A percentile compares a stretch with the other conserved stretches of the same genome.
phyloP scores from a whole-genome alignment of 2,797 vertebrate genomes.

The Sparidentex hasta region DNA sequence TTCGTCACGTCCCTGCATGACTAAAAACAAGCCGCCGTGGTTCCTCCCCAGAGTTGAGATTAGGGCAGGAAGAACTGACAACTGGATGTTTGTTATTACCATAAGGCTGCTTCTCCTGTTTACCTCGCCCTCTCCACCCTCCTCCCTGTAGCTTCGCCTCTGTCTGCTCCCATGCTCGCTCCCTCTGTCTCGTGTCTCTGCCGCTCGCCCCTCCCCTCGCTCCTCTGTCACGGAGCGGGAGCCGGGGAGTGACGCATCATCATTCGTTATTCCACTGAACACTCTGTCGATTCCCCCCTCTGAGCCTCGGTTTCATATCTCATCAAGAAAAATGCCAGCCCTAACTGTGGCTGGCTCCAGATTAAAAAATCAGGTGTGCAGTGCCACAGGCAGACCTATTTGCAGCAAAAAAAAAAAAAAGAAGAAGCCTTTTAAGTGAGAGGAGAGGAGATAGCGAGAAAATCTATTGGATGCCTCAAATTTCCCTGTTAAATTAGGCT shows the following conservation, averaged over 20 bases:
- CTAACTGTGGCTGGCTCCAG: slow-evolving; percentile 70
- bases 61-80: slow-evolving; percentile 34
- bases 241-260: slow-evolving; percentile 72
- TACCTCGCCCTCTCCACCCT: slow-evolving; percentile 19
- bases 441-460: slow-evolving; percentile 32
- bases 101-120: slow-evolving; percentile 25
- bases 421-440: slow-evolving; percentile 56
- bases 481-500: slow-evolving; percentile 49
- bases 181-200: slow-evolving; percentile 25
- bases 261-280: slow-evolving; percentile 85
- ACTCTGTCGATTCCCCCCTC: slow-evolving; percentile 80
- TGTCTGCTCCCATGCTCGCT: slow-evolving; percentile 33
- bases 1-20: not conserved
- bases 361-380: slow-evolving; percentile 71
- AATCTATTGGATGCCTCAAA: slow-evolving; percentile 39
- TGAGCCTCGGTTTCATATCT: slow-evolving; percentile 81
- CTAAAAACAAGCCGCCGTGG: not conserved
- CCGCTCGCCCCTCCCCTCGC: not conserved
- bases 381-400: slow-evolving; percentile 61
- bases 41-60: slow-evolving; percentile 30
- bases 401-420: slow-evolving; percentile 29
- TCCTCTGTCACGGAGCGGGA: slow-evolving; percentile 71
- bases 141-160: slow-evolving; percentile 26
- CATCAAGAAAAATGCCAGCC: slow-evolving; percentile 82
- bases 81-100: slow-evolving; percentile 39